phyloP scores from a whole-genome alignment of 2,888 invertebrate genomes.

The Ecliptopera silaceata region DNA sequence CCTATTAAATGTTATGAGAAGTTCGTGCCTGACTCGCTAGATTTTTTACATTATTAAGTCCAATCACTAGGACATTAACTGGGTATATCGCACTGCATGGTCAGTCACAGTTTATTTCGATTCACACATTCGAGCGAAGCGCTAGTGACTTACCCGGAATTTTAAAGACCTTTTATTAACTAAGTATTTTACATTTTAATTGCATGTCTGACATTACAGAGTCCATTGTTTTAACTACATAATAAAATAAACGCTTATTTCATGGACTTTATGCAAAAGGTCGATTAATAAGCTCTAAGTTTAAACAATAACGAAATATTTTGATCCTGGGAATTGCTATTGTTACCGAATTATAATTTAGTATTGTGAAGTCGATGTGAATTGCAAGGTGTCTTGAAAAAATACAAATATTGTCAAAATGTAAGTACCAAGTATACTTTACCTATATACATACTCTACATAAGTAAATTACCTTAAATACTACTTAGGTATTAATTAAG shows the following conservation, averaged over 20 bases:
- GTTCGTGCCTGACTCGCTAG: constrained; percentile 24
- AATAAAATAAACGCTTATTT: constrained; percentile 4
- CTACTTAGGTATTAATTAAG: too few species aligned
- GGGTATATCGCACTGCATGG: constrained; percentile 39
- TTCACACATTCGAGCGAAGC: constrained; percentile 53
- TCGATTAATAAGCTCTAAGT: constrained; percentile 5
- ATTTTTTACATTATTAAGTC: constrained; percentile 35
- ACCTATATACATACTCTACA: too few species aligned
- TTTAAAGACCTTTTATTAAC: constrained; percentile 10
- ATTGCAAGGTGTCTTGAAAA: constrained; percentile 1
- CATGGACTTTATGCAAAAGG: constrained; percentile 1
- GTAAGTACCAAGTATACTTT: not conserved
- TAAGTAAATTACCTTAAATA: too few species aligned
- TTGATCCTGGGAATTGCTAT: constrained; percentile 21
- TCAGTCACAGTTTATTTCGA: constrained; percentile 56
- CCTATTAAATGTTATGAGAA: constrained; percentile 17
- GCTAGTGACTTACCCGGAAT: constrained; percentile 31
- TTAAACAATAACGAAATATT: constrained; percentile 6
- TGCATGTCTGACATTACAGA: not conserved
- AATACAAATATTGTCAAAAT: not conserved
- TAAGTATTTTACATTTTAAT: constrained; percentile 5
- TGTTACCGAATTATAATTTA: constrained; percentile 8
- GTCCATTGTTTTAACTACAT: constrained; percentile 16
- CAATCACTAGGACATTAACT: constrained; percentile 45
- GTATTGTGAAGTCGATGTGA: constrained; percentile 5